phyloP scores from a whole-genome alignment of 2,888 invertebrate genomes.

The Brachypterus glaber region DNA sequence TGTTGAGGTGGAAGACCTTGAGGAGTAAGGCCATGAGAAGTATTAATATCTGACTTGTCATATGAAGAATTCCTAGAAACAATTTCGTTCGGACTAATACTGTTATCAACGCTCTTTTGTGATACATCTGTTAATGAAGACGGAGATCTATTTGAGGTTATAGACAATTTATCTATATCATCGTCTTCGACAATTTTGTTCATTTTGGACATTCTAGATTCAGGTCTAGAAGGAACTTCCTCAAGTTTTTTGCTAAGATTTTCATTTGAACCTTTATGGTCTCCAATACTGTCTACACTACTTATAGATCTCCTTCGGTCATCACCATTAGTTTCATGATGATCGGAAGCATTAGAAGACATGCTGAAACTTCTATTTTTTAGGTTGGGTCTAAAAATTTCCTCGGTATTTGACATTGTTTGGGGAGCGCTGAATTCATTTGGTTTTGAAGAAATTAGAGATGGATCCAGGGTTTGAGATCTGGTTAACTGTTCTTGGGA shows the following conservation, averaged over 20 bases:
- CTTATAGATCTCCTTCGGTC: conserved; percentile 46
- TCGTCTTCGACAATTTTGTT: conserved; percentile 30
- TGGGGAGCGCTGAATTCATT: conserved; percentile 34
- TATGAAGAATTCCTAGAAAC: conserved; percentile 23
- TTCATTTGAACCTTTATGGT: conserved; percentile 25
- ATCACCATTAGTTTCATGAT: conserved; percentile 42
- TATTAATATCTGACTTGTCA: conserved; percentile 32
- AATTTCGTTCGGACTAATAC: conserved; percentile 15
- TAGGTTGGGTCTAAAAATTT: conserved; percentile 27
- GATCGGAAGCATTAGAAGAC: conserved; percentile 43
- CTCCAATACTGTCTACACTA: conserved; percentile 44
- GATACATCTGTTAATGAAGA: conserved; percentile 19
- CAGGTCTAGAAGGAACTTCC: conserved; percentile 29
- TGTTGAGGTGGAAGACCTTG: no score
- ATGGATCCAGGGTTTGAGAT: conserved; percentile 11
- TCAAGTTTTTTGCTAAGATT: conserved; percentile 27
- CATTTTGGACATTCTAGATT: conserved; percentile 31
- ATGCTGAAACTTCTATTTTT: conserved; percentile 49
- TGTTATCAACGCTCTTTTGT: conserved; percentile 31
- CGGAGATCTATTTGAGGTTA: conserved; percentile 13
- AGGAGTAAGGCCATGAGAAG: not conserved
- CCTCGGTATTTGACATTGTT: conserved; percentile 22
- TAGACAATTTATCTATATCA: conserved; percentile 9
- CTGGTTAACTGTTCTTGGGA: conserved; percentile 8
- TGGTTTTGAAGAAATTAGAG: conserved; percentile 30